These are phyloP conservation scores for Motacilla tschutschensis DNA, from an alignment of 2,113 vertebrate species.

Conservation along the genomic window DNA sequence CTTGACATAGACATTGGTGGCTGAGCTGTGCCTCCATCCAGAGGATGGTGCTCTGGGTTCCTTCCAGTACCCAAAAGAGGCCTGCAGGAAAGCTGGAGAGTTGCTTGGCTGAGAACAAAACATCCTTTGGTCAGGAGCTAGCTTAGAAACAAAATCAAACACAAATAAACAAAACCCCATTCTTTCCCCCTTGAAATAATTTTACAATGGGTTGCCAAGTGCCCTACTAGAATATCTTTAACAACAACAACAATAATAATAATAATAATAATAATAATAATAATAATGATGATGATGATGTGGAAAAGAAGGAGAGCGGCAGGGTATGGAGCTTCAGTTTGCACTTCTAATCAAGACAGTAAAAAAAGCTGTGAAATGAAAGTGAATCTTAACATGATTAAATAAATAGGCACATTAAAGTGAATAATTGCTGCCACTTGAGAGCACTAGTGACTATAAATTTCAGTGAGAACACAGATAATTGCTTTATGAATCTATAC, in stretches of 20 bases:
- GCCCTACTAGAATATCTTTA: neutral
- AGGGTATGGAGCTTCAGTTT: neutral
- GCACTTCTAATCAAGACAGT: neutral
- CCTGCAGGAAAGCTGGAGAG: neutral
- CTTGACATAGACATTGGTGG: rapidly evolving
- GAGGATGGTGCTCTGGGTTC: neutral
- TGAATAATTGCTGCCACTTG: slow-evolving; percentile 24
- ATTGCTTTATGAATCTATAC: slow-evolving; percentile 30
- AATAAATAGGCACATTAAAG: slow-evolving; percentile 41
- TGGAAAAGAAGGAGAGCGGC: neutral
- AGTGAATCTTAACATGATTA: slow-evolving; percentile 32
- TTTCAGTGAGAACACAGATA: slow-evolving; percentile 21
- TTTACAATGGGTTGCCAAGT: neutral
- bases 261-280: neutral
- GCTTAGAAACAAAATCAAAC: neutral
- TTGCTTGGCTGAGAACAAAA: neutral
- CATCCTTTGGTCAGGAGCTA: neutral
- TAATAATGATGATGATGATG: neutral
- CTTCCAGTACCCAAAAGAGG: neutral
- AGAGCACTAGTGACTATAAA: slow-evolving; percentile 13
- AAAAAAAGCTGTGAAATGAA: slow-evolving; percentile 35
- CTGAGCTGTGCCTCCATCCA: neutral
- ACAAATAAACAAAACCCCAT: neutral
- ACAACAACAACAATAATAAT: neutral
- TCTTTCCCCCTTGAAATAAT: neutral